phyloP scores from a whole-genome alignment of 2,113 vertebrate genomes.

The Eclectus roratus region DNA sequence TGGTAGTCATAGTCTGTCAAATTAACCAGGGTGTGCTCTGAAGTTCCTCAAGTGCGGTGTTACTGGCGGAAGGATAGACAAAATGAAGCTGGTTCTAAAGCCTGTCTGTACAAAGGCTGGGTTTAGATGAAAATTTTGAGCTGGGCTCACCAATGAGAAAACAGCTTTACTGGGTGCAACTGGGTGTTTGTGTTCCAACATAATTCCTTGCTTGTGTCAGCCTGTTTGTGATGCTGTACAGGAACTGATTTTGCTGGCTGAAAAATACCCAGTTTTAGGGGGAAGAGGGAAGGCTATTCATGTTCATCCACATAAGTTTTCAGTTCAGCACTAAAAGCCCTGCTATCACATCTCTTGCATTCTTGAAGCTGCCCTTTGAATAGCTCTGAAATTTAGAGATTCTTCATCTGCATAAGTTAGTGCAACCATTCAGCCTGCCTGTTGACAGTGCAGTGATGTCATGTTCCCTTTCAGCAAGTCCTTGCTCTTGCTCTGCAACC shows the following conservation, averaged over 20 bases:
- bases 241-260: neutral
- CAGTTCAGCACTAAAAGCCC: neutral
- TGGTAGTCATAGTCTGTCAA: neutral
- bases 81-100: neutral
- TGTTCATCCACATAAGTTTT: neutral
- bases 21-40: neutral
- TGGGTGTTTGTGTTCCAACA: neutral
- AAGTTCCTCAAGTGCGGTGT: neutral
- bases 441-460: neutral
- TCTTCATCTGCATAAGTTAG: neutral
- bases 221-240: neutral
- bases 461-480: neutral
- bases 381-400: neutral
- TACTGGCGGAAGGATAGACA: neutral
- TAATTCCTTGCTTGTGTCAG: conserved; percentile 8
- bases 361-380: neutral
- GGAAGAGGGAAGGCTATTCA: neutral
- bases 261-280: neutral
- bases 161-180: neutral
- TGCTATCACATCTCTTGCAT: neutral
- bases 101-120: neutral
- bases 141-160: neutral
- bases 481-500: neutral
- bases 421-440: neutral
- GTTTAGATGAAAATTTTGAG: neutral